Evolutionary conservation across 2,113 vertebrate genomes (phyloP), one percentile per base, ranked within the genome.

Genomic region (Butorides virescens): DNA sequence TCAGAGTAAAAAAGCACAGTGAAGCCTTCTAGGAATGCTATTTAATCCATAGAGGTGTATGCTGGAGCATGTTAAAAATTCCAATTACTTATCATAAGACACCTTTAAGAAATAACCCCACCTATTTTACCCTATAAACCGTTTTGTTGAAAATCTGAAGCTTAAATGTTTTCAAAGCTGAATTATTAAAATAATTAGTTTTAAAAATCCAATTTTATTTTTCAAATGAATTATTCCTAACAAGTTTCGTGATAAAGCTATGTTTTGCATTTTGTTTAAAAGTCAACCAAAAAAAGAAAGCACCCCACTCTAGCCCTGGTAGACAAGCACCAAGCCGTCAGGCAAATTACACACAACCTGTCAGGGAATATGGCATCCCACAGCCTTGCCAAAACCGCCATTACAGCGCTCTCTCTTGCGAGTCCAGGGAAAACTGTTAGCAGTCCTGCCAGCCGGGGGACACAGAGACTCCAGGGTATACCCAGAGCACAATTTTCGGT

Each of bases 1-100:
- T 55, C 19, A 39, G 44, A 91, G 62, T 53, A 19, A 68, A 81
- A 92, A 92, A 73, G 11, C 70, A 80, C 7, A 92, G 44, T 46
- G 32, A 95, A 96, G 23, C 25, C 87, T 95, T 96, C 85, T 72
- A 94, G 81, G 81, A 97, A 97, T 58, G 7, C 15, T 82, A 49
- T 47, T 93, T 87, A 72, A 82, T 46, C 53, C 36, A 52, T 8
- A 84, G 36, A 90, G 15, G 12, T 61, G 14, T 49, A 75, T 39
- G 15, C 5, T 81, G 15, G 32, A 81, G 25, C 27, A 39, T 23
- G 36, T 34, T 81, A 66, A 71, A 88, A 78, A 56, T 65, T 77
- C 30, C 29, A 53, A 30, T 66, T 76, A 42, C 87, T 70, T 80
- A 10, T 44, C 39, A 32, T 32, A 52, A 71, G 11, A 52, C 25